Percentiles rank a stretch among this genome's conserved stretches.
These are phyloP conservation scores for Parambassis ranga DNA, from an alignment of 2,797 vertebrate genomes.

Conservation along the genomic window DNA sequence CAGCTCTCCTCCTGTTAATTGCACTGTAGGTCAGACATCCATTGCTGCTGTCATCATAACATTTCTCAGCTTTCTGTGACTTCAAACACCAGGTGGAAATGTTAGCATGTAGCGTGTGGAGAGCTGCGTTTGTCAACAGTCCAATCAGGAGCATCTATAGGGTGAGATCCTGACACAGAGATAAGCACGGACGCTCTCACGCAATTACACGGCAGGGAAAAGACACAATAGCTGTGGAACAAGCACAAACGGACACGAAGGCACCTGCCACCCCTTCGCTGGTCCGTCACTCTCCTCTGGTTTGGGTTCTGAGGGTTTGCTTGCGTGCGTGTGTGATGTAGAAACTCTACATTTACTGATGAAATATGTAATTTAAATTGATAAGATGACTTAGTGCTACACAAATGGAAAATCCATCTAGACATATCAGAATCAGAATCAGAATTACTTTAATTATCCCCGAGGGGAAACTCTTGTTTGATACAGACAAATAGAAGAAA, in stretches of 20 bases:
- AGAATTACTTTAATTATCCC: too few relatives aligned
- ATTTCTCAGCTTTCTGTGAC: neutral
- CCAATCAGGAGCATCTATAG: constrained; percentile 42
- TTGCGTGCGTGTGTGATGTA: neutral
- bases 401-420: too few relatives aligned
- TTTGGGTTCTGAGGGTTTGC: accelerated
- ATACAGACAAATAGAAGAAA: too few relatives aligned
- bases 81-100: neutral
- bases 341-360: too few relatives aligned
- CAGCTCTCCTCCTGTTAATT: neutral
- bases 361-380: too few relatives aligned
- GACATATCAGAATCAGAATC: too few relatives aligned
- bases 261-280: neutral
- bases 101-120: neutral
- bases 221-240: neutral
- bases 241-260: neutral
- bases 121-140: constrained; percentile 29
- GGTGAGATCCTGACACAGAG: neutral
- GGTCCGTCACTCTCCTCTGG: neutral
- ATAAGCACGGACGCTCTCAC: constrained; percentile 40
- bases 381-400: too few relatives aligned
- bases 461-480: too few relatives aligned
- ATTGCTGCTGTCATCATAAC: neutral
- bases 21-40: too few relatives aligned
- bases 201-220: constrained; percentile 4